Evolutionary conservation across 2,888 invertebrate species (phyloP), one percentile per base, ranked within the genome.

Genomic region (Timandra comae): DNA sequence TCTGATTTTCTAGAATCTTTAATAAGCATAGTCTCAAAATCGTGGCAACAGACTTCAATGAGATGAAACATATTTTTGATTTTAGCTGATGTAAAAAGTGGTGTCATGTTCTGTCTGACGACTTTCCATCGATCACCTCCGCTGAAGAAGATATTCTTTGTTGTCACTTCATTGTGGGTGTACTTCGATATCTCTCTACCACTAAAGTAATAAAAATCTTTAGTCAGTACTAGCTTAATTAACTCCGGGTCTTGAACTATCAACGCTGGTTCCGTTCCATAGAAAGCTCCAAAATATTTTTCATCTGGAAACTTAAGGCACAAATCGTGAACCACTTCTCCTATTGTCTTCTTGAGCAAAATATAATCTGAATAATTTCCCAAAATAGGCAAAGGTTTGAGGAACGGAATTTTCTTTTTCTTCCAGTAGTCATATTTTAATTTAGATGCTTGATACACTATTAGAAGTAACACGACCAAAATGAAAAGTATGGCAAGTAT

Each of bases 171-270:
- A n/a, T 39, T 46, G 16, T 56, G 22, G 6, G 25, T 41, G 22
- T 60, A 44, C 1, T 54, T 51, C 2, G 56, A 34, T 1, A 63
- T 12, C 2, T 63, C 56, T 23, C 66, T 47, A 22, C 56, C 50
- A 29, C 40, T 58, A 28, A 67, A 70, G 30, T 49, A 56, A 13
- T 60, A 54, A 36, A 65, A 69, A 16, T 72, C 65, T 19, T 66
- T 65, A 0, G 63, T 57, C 11, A 58, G 34, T 1, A 71, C 46
- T 1, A 59, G 37, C 29, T 66, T 71, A 3, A 72, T 39, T 0
- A 63, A 37, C 7, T 63, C 59, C 2, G 64, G 69, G 19, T 63
- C 61, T 29, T 56, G 52, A 0, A 66, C 46, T 3, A 72, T 46
- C 2, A 67, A 48, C 0, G 57, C 56, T 0, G 68, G 63, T 24